phyloP scores from a whole-genome alignment of 2,797 vertebrate species.

The Sarcoramphus papa region DNA sequence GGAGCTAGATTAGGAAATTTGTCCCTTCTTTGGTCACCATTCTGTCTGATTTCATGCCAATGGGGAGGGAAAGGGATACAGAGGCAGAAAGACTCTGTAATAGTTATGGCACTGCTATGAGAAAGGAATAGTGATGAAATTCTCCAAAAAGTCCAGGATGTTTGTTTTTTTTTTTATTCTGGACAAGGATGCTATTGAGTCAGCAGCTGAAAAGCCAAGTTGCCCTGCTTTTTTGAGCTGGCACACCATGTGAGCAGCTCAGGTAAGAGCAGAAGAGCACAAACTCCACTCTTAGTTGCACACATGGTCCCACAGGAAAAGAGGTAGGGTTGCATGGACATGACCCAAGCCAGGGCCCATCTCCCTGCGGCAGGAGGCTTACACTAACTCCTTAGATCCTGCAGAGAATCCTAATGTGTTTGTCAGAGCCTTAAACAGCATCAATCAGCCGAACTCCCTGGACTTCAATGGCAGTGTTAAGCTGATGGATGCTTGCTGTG shows the following conservation, averaged over 20 bases:
- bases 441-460: constrained; percentile 38
- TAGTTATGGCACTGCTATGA: neutral
- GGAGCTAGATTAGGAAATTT: neutral
- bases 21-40: neutral
- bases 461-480: neutral
- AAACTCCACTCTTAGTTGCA: neutral
- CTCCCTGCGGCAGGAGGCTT: neutral
- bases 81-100: neutral
- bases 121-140: neutral
- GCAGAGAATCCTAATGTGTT: neutral
- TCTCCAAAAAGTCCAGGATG: neutral
- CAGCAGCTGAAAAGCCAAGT: constrained; percentile 19
- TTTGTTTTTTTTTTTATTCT: neutral
- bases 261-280: neutral
- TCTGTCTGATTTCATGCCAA: neutral
- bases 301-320: neutral
- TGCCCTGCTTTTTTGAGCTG: neutral
- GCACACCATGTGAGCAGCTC: neutral
- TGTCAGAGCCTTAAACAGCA: constrained; percentile 22
- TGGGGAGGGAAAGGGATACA: neutral
- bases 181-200: neutral
- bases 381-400: constrained; percentile 17
- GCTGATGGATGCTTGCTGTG: constrained; percentile 30
- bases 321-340: neutral
- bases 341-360: neutral